A percentile compares a stretch with the other conserved stretches of the same genome.
Conservation (phyloP, 1,140 invertebrate species). For the Thaumatotibia leucotreta region DNA sequence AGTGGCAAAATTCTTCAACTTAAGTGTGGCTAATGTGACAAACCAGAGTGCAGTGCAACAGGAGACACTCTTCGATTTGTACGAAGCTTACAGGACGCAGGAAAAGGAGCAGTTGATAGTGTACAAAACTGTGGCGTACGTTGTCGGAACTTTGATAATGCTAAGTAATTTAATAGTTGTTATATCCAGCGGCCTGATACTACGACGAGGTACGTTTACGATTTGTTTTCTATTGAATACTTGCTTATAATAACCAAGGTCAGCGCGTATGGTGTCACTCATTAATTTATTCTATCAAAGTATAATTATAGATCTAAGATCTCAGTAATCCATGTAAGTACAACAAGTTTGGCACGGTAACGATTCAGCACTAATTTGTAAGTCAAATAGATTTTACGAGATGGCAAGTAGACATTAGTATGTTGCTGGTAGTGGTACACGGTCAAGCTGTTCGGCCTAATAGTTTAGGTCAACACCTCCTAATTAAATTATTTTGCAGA, state of each 20-base stretch:
- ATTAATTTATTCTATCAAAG: neutral
- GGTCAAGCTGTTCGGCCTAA: neutral
- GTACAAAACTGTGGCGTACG: constrained; percentile 49
- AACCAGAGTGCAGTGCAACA: constrained; percentile 35
- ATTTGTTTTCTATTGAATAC: neutral
- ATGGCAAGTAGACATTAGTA: constrained; percentile 1
- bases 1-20: constrained; percentile 18
- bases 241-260: neutral
- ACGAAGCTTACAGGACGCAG: constrained; percentile 40
- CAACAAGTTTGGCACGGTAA: neutral
- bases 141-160: constrained; percentile 73
- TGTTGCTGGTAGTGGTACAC: neutral
- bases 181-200: constrained; percentile 76
- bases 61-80: constrained; percentile 36
- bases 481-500: neutral
- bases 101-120: constrained; percentile 44
- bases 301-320: neutral
- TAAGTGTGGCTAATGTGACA: constrained; percentile 22
- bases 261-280: neutral
- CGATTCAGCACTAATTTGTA: neutral
- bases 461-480: neutral
- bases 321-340: too few species aligned
- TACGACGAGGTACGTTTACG: constrained; percentile 71
- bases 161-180: constrained; percentile 77
- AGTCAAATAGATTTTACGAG: neutral